These are phyloP conservation scores for Enteromius treurensis DNA, from an alignment of 2,797 vertebrate genomes.

Conservation along the genomic window DNA sequence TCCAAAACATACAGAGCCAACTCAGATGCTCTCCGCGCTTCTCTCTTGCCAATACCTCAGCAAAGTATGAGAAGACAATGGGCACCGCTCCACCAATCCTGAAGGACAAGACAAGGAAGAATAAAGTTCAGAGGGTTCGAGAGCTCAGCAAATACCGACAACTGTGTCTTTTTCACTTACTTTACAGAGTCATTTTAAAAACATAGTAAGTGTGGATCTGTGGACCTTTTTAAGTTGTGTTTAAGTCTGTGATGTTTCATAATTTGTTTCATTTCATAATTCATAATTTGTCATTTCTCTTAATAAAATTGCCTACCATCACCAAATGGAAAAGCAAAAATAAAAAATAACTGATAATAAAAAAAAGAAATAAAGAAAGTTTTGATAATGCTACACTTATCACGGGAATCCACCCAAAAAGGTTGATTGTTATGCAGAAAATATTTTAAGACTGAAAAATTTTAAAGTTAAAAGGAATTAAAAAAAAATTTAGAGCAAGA, in stretches of 20 bases:
- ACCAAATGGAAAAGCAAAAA: neutral
- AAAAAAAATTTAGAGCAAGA: neutral
- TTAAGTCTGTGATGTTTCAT: neutral
- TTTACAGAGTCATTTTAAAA: neutral
- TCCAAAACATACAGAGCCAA: slow-evolving; percentile 99
- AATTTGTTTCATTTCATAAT: too few species aligned
- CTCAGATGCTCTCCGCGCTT: slow-evolving; percentile 96
- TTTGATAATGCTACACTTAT: neutral
- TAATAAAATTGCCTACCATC: neutral
- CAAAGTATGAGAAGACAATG: slow-evolving; percentile 96
- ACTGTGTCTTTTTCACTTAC: neutral
- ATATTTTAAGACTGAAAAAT: neutral
- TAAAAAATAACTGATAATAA: too few species aligned
- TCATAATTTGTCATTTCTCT: neutral
- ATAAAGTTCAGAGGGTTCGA: neutral
- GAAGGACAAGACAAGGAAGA: neutral
- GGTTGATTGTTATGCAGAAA: neutral
- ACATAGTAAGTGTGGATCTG: neutral
- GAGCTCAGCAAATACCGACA: neutral
- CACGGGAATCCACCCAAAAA: neutral
- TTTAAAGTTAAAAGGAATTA: neutral
- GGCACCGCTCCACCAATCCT: slow-evolving; percentile 96
- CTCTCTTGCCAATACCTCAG: slow-evolving; percentile 94
- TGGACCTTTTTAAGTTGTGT: neutral
- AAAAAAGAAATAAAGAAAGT: neutral